phyloP scores from a whole-genome alignment of 2,113 vertebrate genomes.

The Oreochromis spilurus region DNA sequence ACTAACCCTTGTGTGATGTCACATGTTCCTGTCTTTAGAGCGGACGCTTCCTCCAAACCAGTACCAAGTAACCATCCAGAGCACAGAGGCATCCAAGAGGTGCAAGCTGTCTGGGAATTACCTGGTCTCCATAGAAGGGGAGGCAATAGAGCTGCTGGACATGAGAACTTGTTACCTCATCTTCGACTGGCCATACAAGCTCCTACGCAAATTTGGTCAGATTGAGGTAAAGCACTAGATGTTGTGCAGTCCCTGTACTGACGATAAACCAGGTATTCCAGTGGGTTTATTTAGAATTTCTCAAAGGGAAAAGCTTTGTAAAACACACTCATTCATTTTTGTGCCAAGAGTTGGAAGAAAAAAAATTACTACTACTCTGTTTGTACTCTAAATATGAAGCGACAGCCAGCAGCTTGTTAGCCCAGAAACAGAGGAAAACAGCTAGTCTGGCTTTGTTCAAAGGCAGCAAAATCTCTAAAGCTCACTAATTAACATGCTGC shows the following conservation, averaged over 20 bases:
- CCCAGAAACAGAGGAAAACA: neutral
- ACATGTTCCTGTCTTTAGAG: slow-evolving; percentile 1
- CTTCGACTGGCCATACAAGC: slow-evolving; percentile 81
- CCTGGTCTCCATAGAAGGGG: slow-evolving; percentile 66
- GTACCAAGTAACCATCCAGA: slow-evolving; percentile 75
- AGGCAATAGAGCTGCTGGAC: slow-evolving; percentile 71
- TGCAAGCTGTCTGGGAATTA: slow-evolving; percentile 79
- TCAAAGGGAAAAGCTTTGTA: neutral
- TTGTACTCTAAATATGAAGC: neutral
- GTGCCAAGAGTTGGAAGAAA: neutral
- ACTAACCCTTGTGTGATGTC: neutral
- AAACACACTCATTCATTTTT: neutral
- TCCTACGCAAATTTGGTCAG: slow-evolving; percentile 82
- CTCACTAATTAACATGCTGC: neutral
- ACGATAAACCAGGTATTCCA: neutral
- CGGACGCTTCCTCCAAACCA: slow-evolving; percentile 43
- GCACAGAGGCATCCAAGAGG: slow-evolving; percentile 72
- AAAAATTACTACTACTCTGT: neutral
- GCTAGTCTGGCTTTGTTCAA: neutral
- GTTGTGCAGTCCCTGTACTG: neutral
- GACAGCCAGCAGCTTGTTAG: neutral
- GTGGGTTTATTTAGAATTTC: neutral
- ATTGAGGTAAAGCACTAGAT: slow-evolving; percentile 74
- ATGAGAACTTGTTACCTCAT: slow-evolving; percentile 40
- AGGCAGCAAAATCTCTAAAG: neutral